Evolutionary conservation across 2,888 invertebrate species (phyloP), one percentile per base, ranked within the genome.

Genomic region (Drosophila rubida): DNA sequence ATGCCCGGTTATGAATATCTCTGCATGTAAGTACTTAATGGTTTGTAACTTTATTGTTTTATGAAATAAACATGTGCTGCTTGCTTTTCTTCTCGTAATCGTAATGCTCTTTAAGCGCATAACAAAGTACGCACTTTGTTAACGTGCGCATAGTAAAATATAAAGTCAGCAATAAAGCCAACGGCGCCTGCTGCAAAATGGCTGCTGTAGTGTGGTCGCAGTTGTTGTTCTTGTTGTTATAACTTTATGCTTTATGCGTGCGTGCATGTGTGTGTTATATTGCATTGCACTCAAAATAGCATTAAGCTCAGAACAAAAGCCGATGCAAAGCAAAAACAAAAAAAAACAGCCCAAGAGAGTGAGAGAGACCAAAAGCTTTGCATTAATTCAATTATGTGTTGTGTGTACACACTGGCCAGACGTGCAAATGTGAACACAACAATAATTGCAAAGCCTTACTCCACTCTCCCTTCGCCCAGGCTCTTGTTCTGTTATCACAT

Each of bases 91-190:
- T 32, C 5, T n/a, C n/a, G 4, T 55, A 44, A 55, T 58, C 61
- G 68, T 54, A 55, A 61, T 57, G 37, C 57, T 32, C 60, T 67
- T 62, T 53, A 39, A 73, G 61, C 58, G 45, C 59, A 63, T 51
- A 62, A 67, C 68, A 73, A 87, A 78, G 69, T 72, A 66, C 76
- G 58, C 79, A 84, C 69, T 78, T 78, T 87, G 87, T 81, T 78
- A 72, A 69, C 85, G 81, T 78, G 49, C 55, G 39, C 46, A 61
- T 32, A 61, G 32, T 32, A n/a, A 60, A 78, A 78, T 65, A 72
- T 61, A 55, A 81, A 84, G 76, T 71, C 72, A 44, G 58, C 72
- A 51, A 66, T 85, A 81, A 82, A 69, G 57, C 50, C 59, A 69
- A 67, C 45, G 75, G 51, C 75, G 53, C 37, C 78, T 65, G 59